Evolutionary conservation across 2,888 invertebrate species (phyloP).

Genomic region (Sarcophaga variegata): DNA sequence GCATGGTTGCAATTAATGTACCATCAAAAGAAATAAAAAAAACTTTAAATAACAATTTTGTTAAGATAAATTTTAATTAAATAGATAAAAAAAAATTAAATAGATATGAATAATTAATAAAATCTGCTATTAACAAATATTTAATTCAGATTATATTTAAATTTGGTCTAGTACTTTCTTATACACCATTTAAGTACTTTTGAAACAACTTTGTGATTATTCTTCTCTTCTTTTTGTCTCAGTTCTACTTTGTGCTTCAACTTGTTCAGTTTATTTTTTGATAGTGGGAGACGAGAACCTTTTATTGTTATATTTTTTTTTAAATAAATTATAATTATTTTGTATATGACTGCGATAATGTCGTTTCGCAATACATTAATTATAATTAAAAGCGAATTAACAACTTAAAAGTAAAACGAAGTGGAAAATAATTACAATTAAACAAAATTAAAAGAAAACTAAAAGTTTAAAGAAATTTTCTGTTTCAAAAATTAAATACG

Average conservation of each 20-base stretch:
- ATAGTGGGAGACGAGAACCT: slow-evolving; percentile 9
- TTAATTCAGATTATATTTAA: background rate
- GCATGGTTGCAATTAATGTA: no score
- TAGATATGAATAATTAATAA: no score
- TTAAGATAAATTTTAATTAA: no score
- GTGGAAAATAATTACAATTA: slow-evolving; percentile 22
- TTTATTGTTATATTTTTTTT: slow-evolving; percentile 42
- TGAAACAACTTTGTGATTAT: slow-evolving; percentile 18
- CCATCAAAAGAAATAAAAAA: no score
- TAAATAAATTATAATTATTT: slow-evolving; percentile 52
- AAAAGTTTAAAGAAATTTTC: slow-evolving; percentile 34
- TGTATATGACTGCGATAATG: slow-evolving; percentile 48
- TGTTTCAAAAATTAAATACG: slow-evolving; percentile 48
- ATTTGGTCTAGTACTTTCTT: no score
- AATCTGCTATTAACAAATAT: no score
- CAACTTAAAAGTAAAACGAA: slow-evolving; percentile 37
- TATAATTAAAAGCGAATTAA: slow-evolving; percentile 41
- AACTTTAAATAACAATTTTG: no score
- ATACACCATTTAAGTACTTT: no score
- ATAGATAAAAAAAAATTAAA: no score
- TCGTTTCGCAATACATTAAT: slow-evolving; percentile 59
- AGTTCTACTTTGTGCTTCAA: slow-evolving; percentile 66
- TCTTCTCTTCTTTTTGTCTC: slow-evolving; percentile 28
- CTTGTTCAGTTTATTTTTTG: slow-evolving; percentile 52
- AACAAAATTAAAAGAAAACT: slow-evolving; percentile 25